These are phyloP conservation scores for Phortica magna DNA, from an alignment of 2,888 invertebrate genomes.

Conservation along the genomic window DNA sequence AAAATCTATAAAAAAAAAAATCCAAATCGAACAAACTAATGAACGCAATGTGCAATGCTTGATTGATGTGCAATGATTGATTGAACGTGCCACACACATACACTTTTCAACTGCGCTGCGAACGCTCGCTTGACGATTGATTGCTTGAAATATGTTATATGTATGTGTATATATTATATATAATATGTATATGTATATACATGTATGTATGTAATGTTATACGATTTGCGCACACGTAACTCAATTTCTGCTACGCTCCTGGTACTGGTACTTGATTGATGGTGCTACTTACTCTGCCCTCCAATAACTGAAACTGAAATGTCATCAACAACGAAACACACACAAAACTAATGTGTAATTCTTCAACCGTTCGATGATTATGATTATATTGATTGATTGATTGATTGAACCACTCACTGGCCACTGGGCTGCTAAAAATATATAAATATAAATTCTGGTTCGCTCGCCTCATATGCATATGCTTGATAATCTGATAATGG, in stretches of 20 bases:
- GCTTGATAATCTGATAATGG: neutral
- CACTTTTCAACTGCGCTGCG: neutral
- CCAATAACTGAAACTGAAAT: too few relatives aligned
- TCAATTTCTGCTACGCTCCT: neutral
- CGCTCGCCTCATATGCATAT: neutral
- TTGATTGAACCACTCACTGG: conserved; percentile 55
- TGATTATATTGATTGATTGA: conserved; percentile 60
- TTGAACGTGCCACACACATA: neutral
- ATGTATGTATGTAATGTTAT: too few relatives aligned
- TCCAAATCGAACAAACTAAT: too few relatives aligned
- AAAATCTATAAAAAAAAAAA: too few relatives aligned
- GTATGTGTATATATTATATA: too few relatives aligned
- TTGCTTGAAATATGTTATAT: neutral
- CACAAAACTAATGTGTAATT: neutral
- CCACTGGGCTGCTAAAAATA: neutral
- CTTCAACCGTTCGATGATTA: neutral
- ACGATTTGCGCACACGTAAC: too few relatives aligned
- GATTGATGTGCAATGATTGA: neutral
- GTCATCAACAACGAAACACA: too few relatives aligned
- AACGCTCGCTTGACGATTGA: conserved; percentile 2
- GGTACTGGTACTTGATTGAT: conserved; percentile 5
- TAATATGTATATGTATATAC: too few relatives aligned
- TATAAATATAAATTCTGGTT: neutral
- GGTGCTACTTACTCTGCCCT: conserved; percentile 1
- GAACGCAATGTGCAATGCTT: too few relatives aligned